Conservation (phyloP, 2,797 vertebrate genomes). For the Loriculus beryllinus region DNA sequence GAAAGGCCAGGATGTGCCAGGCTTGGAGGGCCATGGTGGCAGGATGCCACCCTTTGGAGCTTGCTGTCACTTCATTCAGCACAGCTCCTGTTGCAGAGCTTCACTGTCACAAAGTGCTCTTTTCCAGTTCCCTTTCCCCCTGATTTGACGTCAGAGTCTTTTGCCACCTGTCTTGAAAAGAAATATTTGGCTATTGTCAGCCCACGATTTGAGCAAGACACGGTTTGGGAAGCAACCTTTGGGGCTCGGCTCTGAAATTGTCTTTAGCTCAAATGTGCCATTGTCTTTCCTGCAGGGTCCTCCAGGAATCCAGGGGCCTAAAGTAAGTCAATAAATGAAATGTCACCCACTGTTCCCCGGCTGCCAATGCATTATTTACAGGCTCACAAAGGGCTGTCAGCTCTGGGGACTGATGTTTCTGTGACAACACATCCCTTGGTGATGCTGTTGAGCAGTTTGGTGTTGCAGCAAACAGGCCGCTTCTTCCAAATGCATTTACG, state of each 20-base stretch:
- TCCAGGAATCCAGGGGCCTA: slow-evolving; percentile 77
- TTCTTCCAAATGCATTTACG: not conserved
- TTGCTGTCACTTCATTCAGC: not conserved
- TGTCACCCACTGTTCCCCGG: not conserved
- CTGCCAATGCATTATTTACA: slow-evolving; percentile 25
- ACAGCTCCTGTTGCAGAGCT: not conserved
- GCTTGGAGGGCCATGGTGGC: not conserved
- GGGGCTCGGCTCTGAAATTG: not conserved
- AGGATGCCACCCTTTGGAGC: not conserved
- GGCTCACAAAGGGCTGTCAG: slow-evolving; percentile 39
- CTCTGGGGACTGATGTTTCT: not conserved
- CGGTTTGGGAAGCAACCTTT: not conserved
- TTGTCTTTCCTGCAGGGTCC: slow-evolving; percentile 71
- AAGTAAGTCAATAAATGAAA: slow-evolving; percentile 71
- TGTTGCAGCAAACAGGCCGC: not conserved
- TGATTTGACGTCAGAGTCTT: not conserved
- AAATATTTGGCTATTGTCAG: not conserved
- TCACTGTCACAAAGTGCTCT: not conserved
- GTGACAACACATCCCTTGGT: slow-evolving; percentile 6
- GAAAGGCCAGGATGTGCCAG: not conserved
- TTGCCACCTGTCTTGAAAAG: slow-evolving; percentile 8
- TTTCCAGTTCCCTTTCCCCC: not conserved
- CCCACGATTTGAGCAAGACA: not conserved
- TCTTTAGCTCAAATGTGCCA: not conserved
- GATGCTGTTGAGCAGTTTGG: not conserved